Base-by-base conservation (phyloP, 2,797 vertebrate genomes). In the Phataginus tetradactyla region DNA sequence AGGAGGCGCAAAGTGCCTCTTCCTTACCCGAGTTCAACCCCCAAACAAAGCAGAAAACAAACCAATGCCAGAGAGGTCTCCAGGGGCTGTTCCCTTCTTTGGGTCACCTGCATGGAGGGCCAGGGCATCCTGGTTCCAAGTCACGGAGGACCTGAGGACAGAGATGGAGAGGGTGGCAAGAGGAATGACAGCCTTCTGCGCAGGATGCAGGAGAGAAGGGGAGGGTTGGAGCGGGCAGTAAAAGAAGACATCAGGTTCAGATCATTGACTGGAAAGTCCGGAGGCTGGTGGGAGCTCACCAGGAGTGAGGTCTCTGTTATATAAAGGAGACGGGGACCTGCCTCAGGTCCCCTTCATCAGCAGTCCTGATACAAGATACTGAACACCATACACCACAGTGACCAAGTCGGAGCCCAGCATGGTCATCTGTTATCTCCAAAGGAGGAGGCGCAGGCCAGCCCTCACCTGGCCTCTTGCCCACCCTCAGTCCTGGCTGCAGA, bases 141-240 rank as follows among this genome's bases (percentile, higher is more conserved):
- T 84, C 86, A 42, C 37, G 0, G 92, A 49, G 29, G 66, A 34
- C 86, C 97, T 98, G 85, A 57, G 74, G 87, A 92, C 66, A 94
- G 4, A 51, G 20, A 49, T 2, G 7, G 61, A 29, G 21, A 42
- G 39, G 61, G 34, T 11, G 21, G 27, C 18, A 42, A 49, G 29
- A 3, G 53, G 27, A 85, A 20, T 11, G 45, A 45, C 0, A 51
- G 85, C 13, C 42, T 53, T 55, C 55, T 57, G 3, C 4, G 63
- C 9, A 25, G 57, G 34, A 32, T 12, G 34, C 4, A 5, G 53
- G 5, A 37, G 49, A 13, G 1, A 13, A 18, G 59, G 32, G 39
- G 21, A 25, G n/a, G 23, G 12, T 0, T 21, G 42, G 45, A 13
- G 1, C 1, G 1, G 49, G 64, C 51, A 27, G 10, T 23, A 63